phyloP scores from a whole-genome alignment of 1,140 invertebrate genomes.

The Sitobion miscanthi region DNA sequence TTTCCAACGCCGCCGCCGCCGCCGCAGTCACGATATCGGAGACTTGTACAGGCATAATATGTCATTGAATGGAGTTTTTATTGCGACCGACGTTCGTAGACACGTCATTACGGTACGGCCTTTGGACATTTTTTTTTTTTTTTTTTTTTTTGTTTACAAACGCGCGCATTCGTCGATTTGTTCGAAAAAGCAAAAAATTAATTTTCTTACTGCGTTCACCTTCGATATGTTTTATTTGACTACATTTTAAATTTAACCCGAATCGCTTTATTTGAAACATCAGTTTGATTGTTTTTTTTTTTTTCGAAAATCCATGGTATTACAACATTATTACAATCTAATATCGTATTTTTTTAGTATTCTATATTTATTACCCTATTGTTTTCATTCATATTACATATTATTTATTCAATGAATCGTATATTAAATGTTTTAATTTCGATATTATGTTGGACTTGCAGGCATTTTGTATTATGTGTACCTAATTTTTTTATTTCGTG shows the following conservation, averaged over 20 bases:
- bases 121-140: not conserved
- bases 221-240: not conserved
- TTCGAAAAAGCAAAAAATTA: not conserved
- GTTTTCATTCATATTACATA: not conserved
- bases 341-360: not conserved
- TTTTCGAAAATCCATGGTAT: not conserved
- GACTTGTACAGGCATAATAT: constrained; percentile 35
- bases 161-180: not conserved
- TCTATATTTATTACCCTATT: not conserved
- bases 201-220: not conserved
- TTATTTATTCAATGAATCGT: not conserved
- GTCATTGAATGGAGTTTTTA: constrained; percentile 36
- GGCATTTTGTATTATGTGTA: not conserved
- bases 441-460: not conserved
- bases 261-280: not conserved
- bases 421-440: not conserved
- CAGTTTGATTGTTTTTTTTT: not conserved
- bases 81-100: not conserved
- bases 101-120: not conserved
- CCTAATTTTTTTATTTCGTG: not conserved
- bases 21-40: constrained; percentile 40
- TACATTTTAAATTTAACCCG: not conserved
- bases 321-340: not conserved
- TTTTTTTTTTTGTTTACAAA: not conserved
- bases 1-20: constrained; percentile 13